Percentiles rank a stretch among this genome's conserved stretches.
phyloP scores from a whole-genome alignment of 2,797 vertebrate genomes.

The Sebastes miniatus region DNA sequence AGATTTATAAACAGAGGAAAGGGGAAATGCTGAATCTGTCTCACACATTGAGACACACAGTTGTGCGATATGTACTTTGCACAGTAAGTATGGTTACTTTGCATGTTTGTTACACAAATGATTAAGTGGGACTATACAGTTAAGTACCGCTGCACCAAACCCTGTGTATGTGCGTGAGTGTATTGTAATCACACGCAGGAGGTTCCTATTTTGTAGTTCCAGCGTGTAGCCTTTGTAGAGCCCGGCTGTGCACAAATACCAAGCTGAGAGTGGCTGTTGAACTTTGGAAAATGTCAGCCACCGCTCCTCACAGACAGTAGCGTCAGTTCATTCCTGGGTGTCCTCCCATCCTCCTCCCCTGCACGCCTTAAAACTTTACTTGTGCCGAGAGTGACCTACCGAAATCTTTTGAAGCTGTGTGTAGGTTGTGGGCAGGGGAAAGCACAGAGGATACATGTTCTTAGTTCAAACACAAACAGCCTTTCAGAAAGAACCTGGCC shows the following conservation, averaged over 20 bases:
- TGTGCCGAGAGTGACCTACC: conserved; percentile 58
- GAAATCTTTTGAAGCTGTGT: conserved; percentile 63
- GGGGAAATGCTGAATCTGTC: conserved; percentile 22
- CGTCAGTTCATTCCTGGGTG: conserved; percentile 56
- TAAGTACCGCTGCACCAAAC: neutral
- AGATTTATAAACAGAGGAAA: conserved; percentile 33
- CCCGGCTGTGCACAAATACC: conserved; percentile 75
- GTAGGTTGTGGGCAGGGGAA: neutral
- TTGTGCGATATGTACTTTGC: neutral
- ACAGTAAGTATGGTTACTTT: neutral
- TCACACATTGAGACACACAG: neutral
- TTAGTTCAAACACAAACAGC: conserved; percentile 45
- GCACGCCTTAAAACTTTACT: conserved; percentile 54
- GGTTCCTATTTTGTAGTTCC: conserved; percentile 63
- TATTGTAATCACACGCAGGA: conserved; percentile 13
- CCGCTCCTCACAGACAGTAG: conserved; percentile 62
- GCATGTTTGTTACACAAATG: neutral
- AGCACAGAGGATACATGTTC: conserved; percentile 22
- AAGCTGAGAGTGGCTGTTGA: conserved; percentile 79
- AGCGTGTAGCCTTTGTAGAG: conserved; percentile 71
- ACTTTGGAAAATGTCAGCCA: conserved; percentile 80
- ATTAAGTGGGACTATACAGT: neutral
- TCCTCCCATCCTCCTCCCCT: conserved; percentile 46
- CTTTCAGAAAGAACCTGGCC: conserved; percentile 33
- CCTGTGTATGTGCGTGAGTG: neutral